Percentiles rank a stretch among this genome's conserved stretches.
Conservation (phyloP, 2,113 vertebrate species). For the Phrynocephalus versicolor region DNA sequence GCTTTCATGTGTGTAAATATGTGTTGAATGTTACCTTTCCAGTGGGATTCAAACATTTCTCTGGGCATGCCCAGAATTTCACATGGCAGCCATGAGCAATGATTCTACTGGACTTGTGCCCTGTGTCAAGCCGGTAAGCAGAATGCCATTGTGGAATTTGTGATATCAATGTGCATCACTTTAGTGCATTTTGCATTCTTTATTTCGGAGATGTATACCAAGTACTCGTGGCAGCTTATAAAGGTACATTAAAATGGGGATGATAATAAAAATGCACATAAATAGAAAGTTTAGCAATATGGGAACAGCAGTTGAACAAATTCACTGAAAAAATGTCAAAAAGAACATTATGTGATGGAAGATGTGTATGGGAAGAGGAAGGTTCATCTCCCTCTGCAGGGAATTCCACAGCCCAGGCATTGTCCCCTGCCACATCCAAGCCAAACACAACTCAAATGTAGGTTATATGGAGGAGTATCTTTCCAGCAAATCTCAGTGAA, state of each 20-base stretch:
- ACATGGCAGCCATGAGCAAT: not conserved
- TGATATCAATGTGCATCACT: not conserved
- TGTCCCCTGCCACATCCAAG: not conserved
- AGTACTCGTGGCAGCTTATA: not conserved
- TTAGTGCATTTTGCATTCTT: not conserved
- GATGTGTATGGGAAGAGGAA: not conserved
- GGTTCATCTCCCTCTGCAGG: not conserved
- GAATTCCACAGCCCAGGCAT: not conserved
- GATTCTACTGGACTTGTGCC: not conserved
- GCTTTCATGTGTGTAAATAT: not conserved
- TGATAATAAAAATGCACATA: not conserved
- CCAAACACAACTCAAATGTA: not conserved
- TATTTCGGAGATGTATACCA: not conserved
- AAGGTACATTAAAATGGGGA: not conserved
- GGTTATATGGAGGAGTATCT: not conserved
- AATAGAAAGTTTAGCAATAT: no score
- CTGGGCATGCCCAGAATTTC: not conserved
- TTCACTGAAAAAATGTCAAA: not conserved
- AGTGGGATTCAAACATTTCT: no score
- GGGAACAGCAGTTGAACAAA: not conserved
- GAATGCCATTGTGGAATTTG: not conserved
- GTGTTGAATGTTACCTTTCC: not conserved
- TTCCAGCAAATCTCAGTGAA: not conserved
- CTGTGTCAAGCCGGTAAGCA: not conserved
- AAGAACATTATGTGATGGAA: not conserved